These are phyloP conservation scores for Ctenosaura bakeri DNA, from an alignment of 2,797 vertebrate genomes.

Conservation along the genomic window DNA sequence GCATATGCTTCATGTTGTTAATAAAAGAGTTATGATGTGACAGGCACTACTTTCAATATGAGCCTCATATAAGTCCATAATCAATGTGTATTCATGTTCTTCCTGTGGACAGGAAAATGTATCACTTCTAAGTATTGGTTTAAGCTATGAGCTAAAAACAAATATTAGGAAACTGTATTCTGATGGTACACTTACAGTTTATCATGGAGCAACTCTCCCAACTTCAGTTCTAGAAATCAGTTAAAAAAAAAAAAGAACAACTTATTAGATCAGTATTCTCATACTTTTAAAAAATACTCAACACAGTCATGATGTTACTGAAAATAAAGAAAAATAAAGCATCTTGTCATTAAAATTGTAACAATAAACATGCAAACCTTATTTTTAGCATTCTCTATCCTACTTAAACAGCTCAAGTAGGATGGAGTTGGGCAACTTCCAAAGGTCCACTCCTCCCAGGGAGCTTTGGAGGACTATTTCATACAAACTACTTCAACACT, in stretches of 20 bases:
- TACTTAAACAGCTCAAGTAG: not conserved
- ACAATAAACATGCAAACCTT: not conserved
- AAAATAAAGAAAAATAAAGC: not conserved
- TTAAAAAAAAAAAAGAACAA: conserved; percentile 48
- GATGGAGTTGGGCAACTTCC: too few relatives aligned
- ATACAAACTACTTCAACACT: too few relatives aligned
- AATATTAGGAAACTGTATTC: not conserved
- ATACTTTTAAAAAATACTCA: not conserved
- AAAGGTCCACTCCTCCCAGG: too few relatives aligned
- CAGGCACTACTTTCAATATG: too few relatives aligned
- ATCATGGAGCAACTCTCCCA: conserved; percentile 98
- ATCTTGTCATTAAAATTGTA: not conserved
- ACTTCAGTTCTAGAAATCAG: conserved; percentile 90
- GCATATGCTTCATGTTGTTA: too few relatives aligned
- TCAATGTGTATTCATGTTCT: not conserved
- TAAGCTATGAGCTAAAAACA: not conserved
- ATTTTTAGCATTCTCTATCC: not conserved
- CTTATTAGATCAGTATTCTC: not conserved
- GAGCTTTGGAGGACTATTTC: too few relatives aligned
- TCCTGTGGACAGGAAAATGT: not conserved
- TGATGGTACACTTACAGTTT: conserved; percentile 90
- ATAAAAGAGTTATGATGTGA: too few relatives aligned
- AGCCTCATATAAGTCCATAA: not conserved
- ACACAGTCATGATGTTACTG: not conserved
- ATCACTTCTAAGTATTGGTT: not conserved